phyloP scores from a whole-genome alignment of 2,113 vertebrate species.

The Baryphthengus martii region DNA sequence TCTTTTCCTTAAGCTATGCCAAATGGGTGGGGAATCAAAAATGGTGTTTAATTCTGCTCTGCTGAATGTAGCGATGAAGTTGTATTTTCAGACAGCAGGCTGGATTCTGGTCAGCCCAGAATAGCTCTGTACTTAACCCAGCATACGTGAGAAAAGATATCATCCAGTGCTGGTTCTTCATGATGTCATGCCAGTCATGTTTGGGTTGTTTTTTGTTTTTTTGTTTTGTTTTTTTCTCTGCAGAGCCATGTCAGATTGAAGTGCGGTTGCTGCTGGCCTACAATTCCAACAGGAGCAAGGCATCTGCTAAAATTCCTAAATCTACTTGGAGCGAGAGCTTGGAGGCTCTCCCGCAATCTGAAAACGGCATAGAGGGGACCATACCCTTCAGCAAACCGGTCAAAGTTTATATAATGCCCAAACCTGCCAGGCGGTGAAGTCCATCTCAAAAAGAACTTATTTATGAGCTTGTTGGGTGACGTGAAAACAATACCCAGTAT shows the following conservation, averaged over 20 bases:
- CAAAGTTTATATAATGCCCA: conserved; percentile 97
- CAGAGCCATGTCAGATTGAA: conserved; percentile 95
- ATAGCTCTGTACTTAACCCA: neutral
- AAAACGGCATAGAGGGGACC: conserved; percentile 87
- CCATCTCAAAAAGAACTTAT: fast-evolving
- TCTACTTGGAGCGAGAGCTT: conserved; percentile 79
- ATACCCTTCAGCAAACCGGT: conserved; percentile 93
- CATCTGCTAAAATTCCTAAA: conserved; percentile 59
- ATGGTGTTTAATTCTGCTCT: neutral
- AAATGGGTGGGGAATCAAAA: neutral
- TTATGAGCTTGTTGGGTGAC: neutral
- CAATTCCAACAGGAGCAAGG: conserved; percentile 77
- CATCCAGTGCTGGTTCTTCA: neutral
- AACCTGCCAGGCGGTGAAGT: conserved; percentile 85
- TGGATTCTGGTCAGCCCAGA: neutral
- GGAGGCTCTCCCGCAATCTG: conserved; percentile 74
- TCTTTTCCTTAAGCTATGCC: neutral
- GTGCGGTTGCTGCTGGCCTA: conserved; percentile 92
- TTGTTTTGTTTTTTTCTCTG: neutral
- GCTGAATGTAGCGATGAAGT: neutral
- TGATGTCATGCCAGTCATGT: neutral
- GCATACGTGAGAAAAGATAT: neutral
- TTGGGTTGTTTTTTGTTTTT: neutral
- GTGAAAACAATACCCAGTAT: neutral
- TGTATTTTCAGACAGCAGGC: neutral